Evolutionary conservation across 92 coral and sea anemone genomes (phyloP).

Genomic region (Umimayanthus kanabou): DNA sequence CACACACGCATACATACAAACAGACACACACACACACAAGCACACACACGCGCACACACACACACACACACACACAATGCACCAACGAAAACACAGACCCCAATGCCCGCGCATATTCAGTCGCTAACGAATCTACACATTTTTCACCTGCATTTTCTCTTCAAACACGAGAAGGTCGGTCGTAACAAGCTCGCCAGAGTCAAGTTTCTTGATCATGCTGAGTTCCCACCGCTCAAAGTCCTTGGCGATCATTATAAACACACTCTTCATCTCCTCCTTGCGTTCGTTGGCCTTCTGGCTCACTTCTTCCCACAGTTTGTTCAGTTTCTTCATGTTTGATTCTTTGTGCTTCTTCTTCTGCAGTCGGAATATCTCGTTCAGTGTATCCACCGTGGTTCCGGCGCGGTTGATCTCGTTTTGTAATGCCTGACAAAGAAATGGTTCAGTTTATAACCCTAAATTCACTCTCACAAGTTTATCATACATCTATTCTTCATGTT

Average conservation of each 20-base stretch:
- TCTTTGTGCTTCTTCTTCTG: constrained; percentile 97
- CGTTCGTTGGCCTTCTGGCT: constrained; percentile 65
- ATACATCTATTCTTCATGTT: neutral
- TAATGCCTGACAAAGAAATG: constrained; percentile 58
- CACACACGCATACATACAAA: neutral
- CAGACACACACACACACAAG: neutral
- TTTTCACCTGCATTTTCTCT: constrained; percentile 85
- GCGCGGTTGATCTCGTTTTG: constrained; percentile 88
- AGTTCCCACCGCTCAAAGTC: constrained; percentile 95
- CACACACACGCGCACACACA: neutral
- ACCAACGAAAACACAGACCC: neutral
- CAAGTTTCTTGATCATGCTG: constrained; percentile 83
- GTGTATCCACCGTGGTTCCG: constrained; percentile 91
- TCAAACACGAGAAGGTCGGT: constrained; percentile 93
- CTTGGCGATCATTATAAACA: constrained; percentile 85
- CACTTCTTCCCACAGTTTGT: constrained; percentile 93
- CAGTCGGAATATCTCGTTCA: constrained; percentile 87
- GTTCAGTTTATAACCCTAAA: neutral
- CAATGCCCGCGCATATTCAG: too few species aligned
- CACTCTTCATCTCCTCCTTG: constrained; percentile 88
- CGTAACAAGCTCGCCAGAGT: constrained; percentile 90
- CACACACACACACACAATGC: neutral
- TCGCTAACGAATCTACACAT: neutral
- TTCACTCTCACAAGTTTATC: neutral
- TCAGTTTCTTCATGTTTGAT: constrained; percentile 86